These are phyloP conservation scores for Hydriomena furcata DNA, from an alignment of 2,888 invertebrate genomes.

Conservation along the genomic window DNA sequence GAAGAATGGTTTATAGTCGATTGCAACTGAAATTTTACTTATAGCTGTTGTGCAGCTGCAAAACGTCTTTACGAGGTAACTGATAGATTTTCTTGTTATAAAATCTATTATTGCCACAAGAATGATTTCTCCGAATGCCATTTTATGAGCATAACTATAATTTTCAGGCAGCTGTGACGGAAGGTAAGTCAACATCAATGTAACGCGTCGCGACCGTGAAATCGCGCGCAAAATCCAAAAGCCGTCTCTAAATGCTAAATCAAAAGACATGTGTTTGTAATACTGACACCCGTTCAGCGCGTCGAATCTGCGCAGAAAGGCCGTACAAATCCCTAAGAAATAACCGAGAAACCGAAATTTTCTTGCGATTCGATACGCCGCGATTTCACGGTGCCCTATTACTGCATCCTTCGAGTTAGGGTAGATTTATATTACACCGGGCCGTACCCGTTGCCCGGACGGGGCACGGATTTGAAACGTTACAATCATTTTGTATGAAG, in stretches of 20 bases:
- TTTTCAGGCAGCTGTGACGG: conserved; percentile 78
- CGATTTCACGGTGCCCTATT: conserved; percentile 79
- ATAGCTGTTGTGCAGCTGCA: conserved; percentile 2
- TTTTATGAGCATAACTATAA: conserved; percentile 40
- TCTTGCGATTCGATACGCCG: conserved; percentile 80
- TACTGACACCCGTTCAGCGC: conserved; percentile 79
- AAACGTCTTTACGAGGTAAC: conserved; percentile 2
- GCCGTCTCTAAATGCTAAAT: conserved; percentile 71
- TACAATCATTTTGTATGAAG: no score
- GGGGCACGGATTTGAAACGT: no score
- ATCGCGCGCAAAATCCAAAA: conserved; percentile 78
- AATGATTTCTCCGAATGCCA: conserved; percentile 3
- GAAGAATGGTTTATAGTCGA: no score
- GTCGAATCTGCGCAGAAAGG: conserved; percentile 80
- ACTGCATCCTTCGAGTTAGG: conserved; percentile 55
- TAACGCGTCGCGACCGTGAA: conserved; percentile 77
- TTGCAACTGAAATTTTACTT: not conserved
- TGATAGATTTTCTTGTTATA: conserved; percentile 6
- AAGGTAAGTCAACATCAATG: conserved; percentile 83
- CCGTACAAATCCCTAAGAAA: conserved; percentile 83
- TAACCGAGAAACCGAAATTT: conserved; percentile 84
- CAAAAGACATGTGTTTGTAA: conserved; percentile 81
- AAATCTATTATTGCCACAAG: not conserved
- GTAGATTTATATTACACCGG: no score
- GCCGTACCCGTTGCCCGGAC: no score